Conservation (phyloP, 2,888 invertebrate genomes). For the Erebia aethiops region DNA sequence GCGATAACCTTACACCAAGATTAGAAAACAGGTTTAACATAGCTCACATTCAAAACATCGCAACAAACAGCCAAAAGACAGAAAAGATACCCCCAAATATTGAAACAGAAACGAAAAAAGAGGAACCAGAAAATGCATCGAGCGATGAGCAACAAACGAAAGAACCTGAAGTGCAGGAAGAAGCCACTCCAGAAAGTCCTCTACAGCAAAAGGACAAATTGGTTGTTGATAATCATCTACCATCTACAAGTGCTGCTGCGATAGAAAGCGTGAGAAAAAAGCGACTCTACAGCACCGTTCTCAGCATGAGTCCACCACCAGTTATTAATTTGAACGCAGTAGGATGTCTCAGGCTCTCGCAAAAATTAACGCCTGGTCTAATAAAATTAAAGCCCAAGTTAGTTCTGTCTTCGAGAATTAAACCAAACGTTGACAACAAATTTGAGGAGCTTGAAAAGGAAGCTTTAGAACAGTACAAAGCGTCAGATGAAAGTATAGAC, state of each 20-base stretch:
- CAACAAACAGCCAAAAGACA: constrained; percentile 39
- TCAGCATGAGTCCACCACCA: constrained; percentile 74
- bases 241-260: constrained; percentile 65
- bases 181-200: constrained; percentile 46
- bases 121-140: constrained; percentile 41
- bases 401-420: constrained; percentile 60
- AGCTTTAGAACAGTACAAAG: constrained; percentile 84
- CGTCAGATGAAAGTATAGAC: constrained; percentile 82
- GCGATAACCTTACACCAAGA: constrained; percentile 60
- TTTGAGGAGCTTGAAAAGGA: constrained; percentile 84
- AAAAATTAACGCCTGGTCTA: constrained; percentile 69
- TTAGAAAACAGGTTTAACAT: constrained; percentile 51
- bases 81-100: constrained; percentile 36
- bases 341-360: constrained; percentile 64
- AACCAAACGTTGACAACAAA: constrained; percentile 66
- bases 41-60: constrained; percentile 45
- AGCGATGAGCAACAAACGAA: constrained; percentile 43
- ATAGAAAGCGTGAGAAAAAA: constrained; percentile 66
- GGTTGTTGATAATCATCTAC: constrained; percentile 56
- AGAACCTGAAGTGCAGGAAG: constrained; percentile 39
- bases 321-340: constrained; percentile 59
- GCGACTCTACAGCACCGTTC: constrained; percentile 80
- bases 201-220: constrained; percentile 50
- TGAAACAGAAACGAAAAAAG: constrained; percentile 44
- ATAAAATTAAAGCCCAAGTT: constrained; percentile 73